These are phyloP conservation scores for Tinea trinotella DNA, from an alignment of 2,888 invertebrate species.

Conservation along the genomic window DNA sequence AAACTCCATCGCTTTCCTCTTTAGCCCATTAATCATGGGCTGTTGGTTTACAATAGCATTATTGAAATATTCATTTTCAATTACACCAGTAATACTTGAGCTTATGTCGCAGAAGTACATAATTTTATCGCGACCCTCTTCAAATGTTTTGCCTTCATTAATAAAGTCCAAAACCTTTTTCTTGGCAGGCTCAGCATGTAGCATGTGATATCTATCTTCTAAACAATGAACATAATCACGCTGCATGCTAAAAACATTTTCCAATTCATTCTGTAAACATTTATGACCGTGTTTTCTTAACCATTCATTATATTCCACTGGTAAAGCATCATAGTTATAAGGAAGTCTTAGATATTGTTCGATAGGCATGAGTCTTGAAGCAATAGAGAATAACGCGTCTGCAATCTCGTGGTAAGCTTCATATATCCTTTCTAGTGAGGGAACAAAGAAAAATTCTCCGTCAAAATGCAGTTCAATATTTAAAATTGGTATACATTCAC, in stretches of 20 bases:
- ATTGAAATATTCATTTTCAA: conserved; percentile 78
- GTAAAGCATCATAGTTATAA: conserved; percentile 61
- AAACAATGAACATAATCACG: conserved; percentile 66
- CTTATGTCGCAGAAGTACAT: conserved; percentile 73
- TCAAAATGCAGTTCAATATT: conserved; percentile 71
- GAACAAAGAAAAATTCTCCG: conserved; percentile 70
- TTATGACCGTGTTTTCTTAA: conserved; percentile 63
- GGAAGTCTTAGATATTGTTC: conserved; percentile 60
- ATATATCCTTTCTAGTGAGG: conserved; percentile 72
- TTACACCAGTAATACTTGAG: conserved; percentile 73
- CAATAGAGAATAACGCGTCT: conserved; percentile 67
- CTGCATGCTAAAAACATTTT: conserved; percentile 70
- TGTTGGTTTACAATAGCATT: conserved; percentile 76
- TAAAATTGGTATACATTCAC: conserved; percentile 73
- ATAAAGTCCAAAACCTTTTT: conserved; percentile 60
- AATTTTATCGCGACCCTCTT: conserved; percentile 74
- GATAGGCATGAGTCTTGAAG: conserved; percentile 73
- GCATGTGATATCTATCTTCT: conserved; percentile 66
- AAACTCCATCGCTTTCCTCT: conserved; percentile 68
- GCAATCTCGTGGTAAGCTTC: conserved; percentile 72
- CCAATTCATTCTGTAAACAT: conserved; percentile 63
- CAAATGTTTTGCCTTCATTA: conserved; percentile 66
- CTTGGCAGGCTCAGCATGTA: conserved; percentile 67
- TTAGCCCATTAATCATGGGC: conserved; percentile 75
- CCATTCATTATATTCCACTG: conserved; percentile 73